phyloP scores from a whole-genome alignment of 2,113 vertebrate species.

The Alligator mississippiensis region DNA sequence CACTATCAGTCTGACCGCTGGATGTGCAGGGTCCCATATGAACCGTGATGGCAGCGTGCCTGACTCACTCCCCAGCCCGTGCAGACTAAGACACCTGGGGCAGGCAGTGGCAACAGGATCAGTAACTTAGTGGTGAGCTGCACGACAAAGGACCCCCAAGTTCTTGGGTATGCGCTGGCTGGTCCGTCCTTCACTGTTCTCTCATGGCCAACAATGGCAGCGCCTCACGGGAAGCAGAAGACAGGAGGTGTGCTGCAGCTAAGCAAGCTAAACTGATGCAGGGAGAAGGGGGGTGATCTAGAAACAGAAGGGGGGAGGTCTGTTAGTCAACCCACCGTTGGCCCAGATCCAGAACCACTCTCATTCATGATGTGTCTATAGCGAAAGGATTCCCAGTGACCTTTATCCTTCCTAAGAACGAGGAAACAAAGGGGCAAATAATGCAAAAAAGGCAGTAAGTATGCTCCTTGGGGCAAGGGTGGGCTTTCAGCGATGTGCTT shows the following conservation, averaged over 20 bases:
- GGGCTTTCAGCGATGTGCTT: neutral
- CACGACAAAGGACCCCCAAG: neutral
- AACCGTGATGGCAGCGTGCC: neutral
- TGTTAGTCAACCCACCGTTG: neutral
- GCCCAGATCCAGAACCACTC: rapidly evolving
- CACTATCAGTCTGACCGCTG: neutral
- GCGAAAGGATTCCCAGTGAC: neutral
- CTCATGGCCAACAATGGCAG: neutral
- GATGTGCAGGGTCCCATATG: neutral
- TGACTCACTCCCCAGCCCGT: no score
- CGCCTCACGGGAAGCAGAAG: neutral
- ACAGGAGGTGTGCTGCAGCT: neutral
- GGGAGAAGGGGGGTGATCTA: neutral
- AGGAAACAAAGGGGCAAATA: neutral
- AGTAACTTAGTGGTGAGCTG: neutral
- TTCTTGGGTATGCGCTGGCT: neutral
- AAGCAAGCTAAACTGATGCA: neutral
- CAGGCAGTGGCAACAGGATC: no score
- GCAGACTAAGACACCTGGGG: no score
- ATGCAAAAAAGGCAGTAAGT: neutral
- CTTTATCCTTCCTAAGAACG: neutral
- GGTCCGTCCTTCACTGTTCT: neutral
- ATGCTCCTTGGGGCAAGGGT: neutral
- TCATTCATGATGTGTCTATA: neutral
- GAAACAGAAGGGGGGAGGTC: neutral